Evolutionary conservation across 2,113 vertebrate species (phyloP).

Genomic region (Lophotis ruficrista): DNA sequence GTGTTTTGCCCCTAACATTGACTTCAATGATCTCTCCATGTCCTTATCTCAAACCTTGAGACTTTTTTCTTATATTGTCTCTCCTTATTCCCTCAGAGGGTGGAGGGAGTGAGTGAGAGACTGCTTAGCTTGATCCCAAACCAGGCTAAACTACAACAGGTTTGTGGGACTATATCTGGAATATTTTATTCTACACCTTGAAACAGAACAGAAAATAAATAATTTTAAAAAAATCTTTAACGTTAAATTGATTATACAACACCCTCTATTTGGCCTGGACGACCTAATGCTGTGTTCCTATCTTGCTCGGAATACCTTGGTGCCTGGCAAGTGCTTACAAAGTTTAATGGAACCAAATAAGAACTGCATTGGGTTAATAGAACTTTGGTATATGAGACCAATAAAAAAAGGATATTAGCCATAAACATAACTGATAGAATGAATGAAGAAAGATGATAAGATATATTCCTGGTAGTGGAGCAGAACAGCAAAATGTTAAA

Average conservation of each 20-base stretch:
- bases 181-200: not conserved
- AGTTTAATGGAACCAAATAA: not conserved
- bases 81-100: too few relatives aligned
- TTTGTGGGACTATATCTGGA: not conserved
- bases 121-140: too few relatives aligned
- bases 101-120: too few relatives aligned
- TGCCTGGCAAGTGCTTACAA: not conserved
- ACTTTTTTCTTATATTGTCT: too few relatives aligned
- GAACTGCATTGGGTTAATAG: fast-evolving
- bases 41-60: too few relatives aligned
- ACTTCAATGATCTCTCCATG: too few relatives aligned
- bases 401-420: not conserved
- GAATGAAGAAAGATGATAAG: not conserved
- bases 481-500: not conserved
- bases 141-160: too few relatives aligned
- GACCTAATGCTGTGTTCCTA: not conserved
- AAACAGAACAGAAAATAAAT: not conserved
- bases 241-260: not conserved
- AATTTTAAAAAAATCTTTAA: not conserved
- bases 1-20: too few relatives aligned
- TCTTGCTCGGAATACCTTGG: not conserved
- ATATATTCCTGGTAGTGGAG: fast-evolving
- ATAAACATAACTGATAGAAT: not conserved
- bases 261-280: not conserved
- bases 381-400: not conserved